Conservation (phyloP, 2,888 invertebrate species). For the Strigamia transsilvanica region DNA sequence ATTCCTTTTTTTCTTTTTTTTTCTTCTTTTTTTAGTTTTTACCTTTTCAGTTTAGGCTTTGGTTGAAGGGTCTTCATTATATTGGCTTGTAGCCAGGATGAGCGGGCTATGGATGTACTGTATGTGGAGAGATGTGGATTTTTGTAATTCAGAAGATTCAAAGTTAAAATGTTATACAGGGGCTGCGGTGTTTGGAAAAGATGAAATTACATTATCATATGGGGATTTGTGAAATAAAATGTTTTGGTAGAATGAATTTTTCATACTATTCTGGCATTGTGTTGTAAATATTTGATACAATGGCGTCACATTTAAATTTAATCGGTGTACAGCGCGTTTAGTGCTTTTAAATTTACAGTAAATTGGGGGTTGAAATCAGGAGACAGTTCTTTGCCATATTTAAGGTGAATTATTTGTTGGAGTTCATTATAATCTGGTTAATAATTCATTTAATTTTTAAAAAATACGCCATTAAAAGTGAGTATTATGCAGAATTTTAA, state of each 20-base stretch:
- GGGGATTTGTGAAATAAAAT: not conserved
- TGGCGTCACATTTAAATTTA: not conserved
- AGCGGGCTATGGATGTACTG: not conserved
- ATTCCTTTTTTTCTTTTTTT: not conserved
- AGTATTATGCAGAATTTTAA: too few relatives aligned
- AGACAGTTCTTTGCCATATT: too few relatives aligned
- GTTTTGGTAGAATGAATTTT: not conserved
- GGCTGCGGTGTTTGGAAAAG: not conserved
- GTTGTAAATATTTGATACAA: not conserved
- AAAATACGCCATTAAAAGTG: too few relatives aligned
- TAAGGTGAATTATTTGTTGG: too few relatives aligned
- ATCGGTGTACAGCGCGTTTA: not conserved
- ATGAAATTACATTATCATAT: not conserved
- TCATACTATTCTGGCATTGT: not conserved
- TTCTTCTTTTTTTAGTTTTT: not conserved
- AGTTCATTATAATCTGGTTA: too few relatives aligned
- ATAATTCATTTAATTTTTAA: too few relatives aligned
- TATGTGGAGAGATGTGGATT: not conserved
- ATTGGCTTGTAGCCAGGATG: not conserved
- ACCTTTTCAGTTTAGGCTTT: not conserved
- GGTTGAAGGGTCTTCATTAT: not conserved
- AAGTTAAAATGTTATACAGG: not conserved
- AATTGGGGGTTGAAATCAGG: too few relatives aligned
- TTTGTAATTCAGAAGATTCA: slow-evolving; percentile 18
- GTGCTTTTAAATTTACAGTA: too few relatives aligned